Evolutionary conservation across 2,888 invertebrate genomes (phyloP), one percentile per base, ranked within the genome.

Genomic region (Adelphocoris suturalis): DNA sequence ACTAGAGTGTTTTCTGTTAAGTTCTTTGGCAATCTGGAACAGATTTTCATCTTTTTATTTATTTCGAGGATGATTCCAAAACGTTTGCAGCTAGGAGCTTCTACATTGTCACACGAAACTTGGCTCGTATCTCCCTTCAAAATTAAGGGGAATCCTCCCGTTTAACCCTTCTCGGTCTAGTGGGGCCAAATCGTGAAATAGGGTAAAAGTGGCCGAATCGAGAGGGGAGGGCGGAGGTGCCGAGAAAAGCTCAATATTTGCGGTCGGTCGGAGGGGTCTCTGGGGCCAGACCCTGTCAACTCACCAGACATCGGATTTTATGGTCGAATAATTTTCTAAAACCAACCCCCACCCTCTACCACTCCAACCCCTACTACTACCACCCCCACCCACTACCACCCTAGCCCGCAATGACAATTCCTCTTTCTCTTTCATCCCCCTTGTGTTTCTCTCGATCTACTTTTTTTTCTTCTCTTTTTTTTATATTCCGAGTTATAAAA

Each of bases 301-400:
- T 86, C 76, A 87, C 89, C 89, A 89, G 89, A 88, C 88, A 88
- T 37, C 88, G 88, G 88, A 88, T 90, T 91, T 91, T 91, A 91
- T 89, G 91, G 90, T 91, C 90, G 91, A 89, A 91, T 91, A 90
- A 91, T 91, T 91, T 90, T 89, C 91, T 90, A 91, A 88, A 89
- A 89, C 82, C 89, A 57, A 85, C 81, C 81, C 89, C 86, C 48
- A 14, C 28, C 78, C 47, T 13, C 7, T n/a, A 47, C 12, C 23
- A 9, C 13, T 61, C 28, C 85, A 85, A 89, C 86, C 82, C 89
- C n/a, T n/a, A n/a, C n/a, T n/a, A n/a, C n/a, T n/a, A n/a, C n/a
- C 55, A 80, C 81, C 81, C 89, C 86, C 48, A 11, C 9, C 46
- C 47, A 9, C 7, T 37, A 19, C 19, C 23, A 19, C 52, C 85